Conservation (phyloP, 1,140 invertebrate genomes). For the Halyomorpha halys region DNA sequence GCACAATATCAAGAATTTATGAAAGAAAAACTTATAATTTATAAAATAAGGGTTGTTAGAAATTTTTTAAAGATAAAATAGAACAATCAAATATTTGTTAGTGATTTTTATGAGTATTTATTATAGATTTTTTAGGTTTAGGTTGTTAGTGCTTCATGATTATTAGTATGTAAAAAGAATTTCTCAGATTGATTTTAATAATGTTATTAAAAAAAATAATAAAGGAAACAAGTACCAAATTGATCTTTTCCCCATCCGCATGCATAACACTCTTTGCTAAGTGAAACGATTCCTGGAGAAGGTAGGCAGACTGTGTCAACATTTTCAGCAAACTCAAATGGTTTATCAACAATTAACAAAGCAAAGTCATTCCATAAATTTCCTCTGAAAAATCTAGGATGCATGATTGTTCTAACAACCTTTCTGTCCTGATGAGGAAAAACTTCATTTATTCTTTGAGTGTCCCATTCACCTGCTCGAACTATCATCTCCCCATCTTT, state of each 20-base stretch:
- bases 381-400: constrained; percentile 40
- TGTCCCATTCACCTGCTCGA: constrained; percentile 48
- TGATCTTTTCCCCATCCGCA: constrained; percentile 62
- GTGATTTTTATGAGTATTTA: too few species aligned
- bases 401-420: constrained; percentile 45
- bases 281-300: constrained; percentile 35
- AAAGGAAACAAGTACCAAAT: constrained; percentile 39
- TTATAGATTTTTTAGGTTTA: too few species aligned
- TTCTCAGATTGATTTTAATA: too few species aligned
- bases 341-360: constrained; percentile 46
- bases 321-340: constrained; percentile 49
- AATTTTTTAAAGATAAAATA: too few species aligned
- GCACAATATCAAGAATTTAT: too few species aligned
- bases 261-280: constrained; percentile 45
- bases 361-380: constrained; percentile 58
- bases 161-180: too few species aligned
- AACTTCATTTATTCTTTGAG: constrained; percentile 60
- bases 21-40: too few species aligned
- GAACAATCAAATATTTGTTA: too few species aligned
- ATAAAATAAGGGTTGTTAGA: too few species aligned
- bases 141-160: too few species aligned
- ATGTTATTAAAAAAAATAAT: too few species aligned
- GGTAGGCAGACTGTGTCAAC: constrained; percentile 62
- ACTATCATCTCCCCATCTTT: constrained; percentile 21
- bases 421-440: constrained; percentile 57